Evolutionary conservation across 2,113 vertebrate species (phyloP), one percentile per base, ranked within the genome.

Genomic region (Oryzias melastigma): DNA sequence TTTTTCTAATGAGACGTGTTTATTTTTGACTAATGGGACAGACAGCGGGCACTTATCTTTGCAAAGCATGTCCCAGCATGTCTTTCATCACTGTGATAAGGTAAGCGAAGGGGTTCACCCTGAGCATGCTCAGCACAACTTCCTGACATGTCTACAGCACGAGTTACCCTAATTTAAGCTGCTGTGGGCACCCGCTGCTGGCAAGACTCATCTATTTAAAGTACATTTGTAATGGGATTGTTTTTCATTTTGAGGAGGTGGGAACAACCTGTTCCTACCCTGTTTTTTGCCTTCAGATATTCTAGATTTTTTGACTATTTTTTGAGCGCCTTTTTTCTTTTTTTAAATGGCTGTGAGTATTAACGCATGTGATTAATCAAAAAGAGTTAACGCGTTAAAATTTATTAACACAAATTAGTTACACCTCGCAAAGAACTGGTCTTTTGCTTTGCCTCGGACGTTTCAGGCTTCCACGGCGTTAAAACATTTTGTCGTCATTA

Each of bases 1-100:
- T 88, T 85, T 88, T 84, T 71, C 71, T 82, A 83, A 82, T 66
- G 73, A 81, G 63, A 74, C 1, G 15, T 82, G 85, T 84, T 88
- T 85, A 85, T 85, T 84, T 84, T 83, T 67, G 58, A 81, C 83
- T 84, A 85, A 85, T 83, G 81, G 76, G 65, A 82, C 72, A 48
- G 80, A 58, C 62, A 42, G 44, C 18, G 57, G 75, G 79, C 81
- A 78, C 80, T 85, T 78, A 70, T 42, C 49, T 70, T 43, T 42
- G 62, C 67, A 18, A 45, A 79, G 66, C 55, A 18, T 20, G 68
- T 64, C 68, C 75, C 52, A n/a, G 63, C 19, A 42, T 24, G 77
- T 87, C 87, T 73, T 83, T 88, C 77, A 22, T 68, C 77, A 3
- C 65, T 51, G 60, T 20, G 65, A 51, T 66, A 73, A 86, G 66